Conservation (phyloP, 2,888 invertebrate genomes). For the Heliconius erato region DNA sequence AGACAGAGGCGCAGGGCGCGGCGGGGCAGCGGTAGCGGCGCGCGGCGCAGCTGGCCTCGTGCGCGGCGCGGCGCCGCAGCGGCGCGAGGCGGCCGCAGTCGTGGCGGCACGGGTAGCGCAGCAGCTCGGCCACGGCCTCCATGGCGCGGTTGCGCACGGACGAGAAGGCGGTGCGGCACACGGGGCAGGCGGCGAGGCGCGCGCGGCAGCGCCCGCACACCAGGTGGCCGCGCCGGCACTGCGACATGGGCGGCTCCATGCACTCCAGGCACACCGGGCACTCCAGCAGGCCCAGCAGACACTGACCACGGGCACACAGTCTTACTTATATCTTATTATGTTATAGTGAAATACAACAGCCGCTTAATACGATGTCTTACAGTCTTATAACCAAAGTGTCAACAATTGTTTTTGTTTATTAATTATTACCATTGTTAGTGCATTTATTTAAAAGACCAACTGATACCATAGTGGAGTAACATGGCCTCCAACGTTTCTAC, state of each 20-base stretch:
- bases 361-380: too few relatives aligned
- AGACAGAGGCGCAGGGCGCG: slow-evolving; percentile 69
- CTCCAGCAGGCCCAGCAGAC: slow-evolving; percentile 81
- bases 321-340: not conserved
- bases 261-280: slow-evolving; percentile 88
- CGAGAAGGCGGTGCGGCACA: slow-evolving; percentile 85
- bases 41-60: slow-evolving; percentile 80
- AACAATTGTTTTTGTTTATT: too few relatives aligned
- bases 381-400: too few relatives aligned
- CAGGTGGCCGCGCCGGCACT: slow-evolving; percentile 88
- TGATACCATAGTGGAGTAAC: too few relatives aligned
- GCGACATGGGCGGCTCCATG: slow-evolving; percentile 87
- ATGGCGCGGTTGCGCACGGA: slow-evolving; percentile 83
- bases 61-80: slow-evolving; percentile 74
- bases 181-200: slow-evolving; percentile 85
- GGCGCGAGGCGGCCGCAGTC: slow-evolving; percentile 80
- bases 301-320: slow-evolving; percentile 57
- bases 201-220: slow-evolving; percentile 85
- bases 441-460: too few relatives aligned
- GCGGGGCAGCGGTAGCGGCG: slow-evolving; percentile 82
- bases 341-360: too few relatives aligned
- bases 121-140: slow-evolving; percentile 84
- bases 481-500: too few relatives aligned
- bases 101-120: slow-evolving; percentile 85
- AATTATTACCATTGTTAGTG: too few relatives aligned